These are phyloP conservation scores for Acanthurus lineatus DNA, from an alignment of 2,797 vertebrate species.

Conservation along the genomic window DNA sequence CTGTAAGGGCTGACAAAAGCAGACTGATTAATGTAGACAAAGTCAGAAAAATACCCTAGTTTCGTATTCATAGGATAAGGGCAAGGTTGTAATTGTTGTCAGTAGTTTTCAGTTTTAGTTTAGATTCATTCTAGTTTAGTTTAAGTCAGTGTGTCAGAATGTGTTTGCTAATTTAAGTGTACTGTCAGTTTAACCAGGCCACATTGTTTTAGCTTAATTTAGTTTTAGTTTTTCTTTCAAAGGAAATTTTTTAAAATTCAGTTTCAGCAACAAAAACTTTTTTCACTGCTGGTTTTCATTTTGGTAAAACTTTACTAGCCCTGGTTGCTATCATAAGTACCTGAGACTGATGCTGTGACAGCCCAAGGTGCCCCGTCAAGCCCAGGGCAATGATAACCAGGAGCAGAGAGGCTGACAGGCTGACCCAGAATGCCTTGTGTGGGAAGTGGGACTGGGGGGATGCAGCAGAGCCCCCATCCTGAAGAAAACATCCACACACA, in stretches of 20 bases:
- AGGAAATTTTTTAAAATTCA: too few relatives aligned
- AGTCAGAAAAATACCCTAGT: background rate
- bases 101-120: too few relatives aligned
- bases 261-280: too few relatives aligned
- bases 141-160: too few relatives aligned
- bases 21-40: background rate
- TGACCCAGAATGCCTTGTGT: constrained; percentile 86
- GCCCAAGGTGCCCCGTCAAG: constrained; percentile 75
- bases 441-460: constrained; percentile 71
- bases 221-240: too few relatives aligned
- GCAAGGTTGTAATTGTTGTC: too few relatives aligned
- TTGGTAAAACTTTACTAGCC: background rate
- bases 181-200: too few relatives aligned
- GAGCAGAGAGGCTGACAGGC: constrained; percentile 81
- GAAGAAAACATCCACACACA: background rate
- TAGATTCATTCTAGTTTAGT: too few relatives aligned
- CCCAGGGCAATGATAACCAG: constrained; percentile 80
- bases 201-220: too few relatives aligned
- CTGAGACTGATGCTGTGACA: constrained; percentile 68
- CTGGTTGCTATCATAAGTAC: constrained; percentile 63
- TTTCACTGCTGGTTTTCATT: background rate
- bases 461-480: constrained; percentile 78
- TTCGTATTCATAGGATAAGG: accelerated
- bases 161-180: too few relatives aligned
- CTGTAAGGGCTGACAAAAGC: constrained; percentile 82